Base-by-base conservation (phyloP, 2,888 invertebrate genomes). In the Cheilosia variabilis region DNA sequence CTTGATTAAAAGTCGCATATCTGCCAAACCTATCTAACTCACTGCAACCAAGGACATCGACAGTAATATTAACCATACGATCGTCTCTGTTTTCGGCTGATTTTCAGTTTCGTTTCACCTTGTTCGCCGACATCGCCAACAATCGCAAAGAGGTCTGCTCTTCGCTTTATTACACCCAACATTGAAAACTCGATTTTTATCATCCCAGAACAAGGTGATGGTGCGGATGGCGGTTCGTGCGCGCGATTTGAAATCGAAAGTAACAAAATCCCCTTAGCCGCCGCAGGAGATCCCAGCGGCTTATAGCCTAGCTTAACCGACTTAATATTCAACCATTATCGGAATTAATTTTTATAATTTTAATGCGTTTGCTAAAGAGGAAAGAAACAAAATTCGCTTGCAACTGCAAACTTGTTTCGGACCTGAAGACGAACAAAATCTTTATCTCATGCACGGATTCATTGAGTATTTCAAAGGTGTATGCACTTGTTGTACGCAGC, bases 161-260 rank as follows among this genome's bases (percentile, higher is more conserved):
- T 31, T 43, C 69, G 65, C 55, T 81, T 81, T 81, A 82, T 82
- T 82, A 72, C 71, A 71, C n/a, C n/a, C 65, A 55, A 81, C 76
- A 65, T 69, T 69, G 65, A 81, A 81, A 72, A 82, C 77, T 77
- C 77, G 82, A 77, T 82, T 77, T 82, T 72, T 71, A 82, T 82
- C 77, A 47, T 65, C 37, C 6, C 10, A 37, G 77, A 71, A 71
- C 53, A 71, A 50, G 41, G 62, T 63, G 50, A 15, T 22, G 24
- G 24, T 27, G 24, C 13, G 13, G 22, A 15, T 22, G 24, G 24
- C n/a, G 24, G 19, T 19, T 1, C 19, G 24, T 24, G 52, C 13
- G 13, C n/a, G 65, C 65, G 79, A 83, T 80, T 84, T 80, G 84
- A 84, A 84, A 84, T 60, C 60, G 79, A 84, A 80, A 80, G 84